Conservation (phyloP, 1,140 invertebrate species). For the Leptinotarsa lineolata region DNA sequence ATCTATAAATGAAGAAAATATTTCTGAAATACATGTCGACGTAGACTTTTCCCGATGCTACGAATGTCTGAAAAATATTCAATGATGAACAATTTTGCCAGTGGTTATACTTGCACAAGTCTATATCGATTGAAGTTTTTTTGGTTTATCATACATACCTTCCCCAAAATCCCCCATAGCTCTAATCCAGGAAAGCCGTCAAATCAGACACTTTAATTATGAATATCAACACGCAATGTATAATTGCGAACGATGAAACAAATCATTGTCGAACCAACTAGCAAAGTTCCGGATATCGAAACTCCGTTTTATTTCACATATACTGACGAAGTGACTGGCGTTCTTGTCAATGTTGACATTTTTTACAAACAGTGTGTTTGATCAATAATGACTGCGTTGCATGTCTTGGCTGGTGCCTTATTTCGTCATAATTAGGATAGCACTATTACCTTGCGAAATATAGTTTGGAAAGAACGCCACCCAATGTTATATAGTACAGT, state of each 20-base stretch:
- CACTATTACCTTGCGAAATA: background rate
- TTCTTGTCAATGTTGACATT: slow-evolving; percentile 8
- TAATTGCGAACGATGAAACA: background rate
- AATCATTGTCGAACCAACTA: background rate
- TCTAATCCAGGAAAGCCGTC: background rate
- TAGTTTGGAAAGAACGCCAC: background rate
- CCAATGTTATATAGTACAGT: background rate
- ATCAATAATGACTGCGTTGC: background rate
- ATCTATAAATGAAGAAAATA: no score
- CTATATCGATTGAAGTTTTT: background rate
- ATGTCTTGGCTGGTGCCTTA: slow-evolving; percentile 4
- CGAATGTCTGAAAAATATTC: no score
- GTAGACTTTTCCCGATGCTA: no score
- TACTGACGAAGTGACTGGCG: slow-evolving; percentile 1
- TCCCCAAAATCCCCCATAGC: background rate
- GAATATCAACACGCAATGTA: background rate
- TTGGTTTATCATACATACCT: background rate
- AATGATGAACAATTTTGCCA: no score
- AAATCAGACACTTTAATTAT: background rate
- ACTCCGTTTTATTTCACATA: background rate
- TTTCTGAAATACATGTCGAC: no score
- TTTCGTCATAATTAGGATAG: background rate
- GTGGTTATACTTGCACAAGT: no score
- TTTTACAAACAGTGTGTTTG: background rate
- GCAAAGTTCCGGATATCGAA: background rate